Conservation (phyloP, 2,113 vertebrate genomes). For the Saguinus midas region DNA sequence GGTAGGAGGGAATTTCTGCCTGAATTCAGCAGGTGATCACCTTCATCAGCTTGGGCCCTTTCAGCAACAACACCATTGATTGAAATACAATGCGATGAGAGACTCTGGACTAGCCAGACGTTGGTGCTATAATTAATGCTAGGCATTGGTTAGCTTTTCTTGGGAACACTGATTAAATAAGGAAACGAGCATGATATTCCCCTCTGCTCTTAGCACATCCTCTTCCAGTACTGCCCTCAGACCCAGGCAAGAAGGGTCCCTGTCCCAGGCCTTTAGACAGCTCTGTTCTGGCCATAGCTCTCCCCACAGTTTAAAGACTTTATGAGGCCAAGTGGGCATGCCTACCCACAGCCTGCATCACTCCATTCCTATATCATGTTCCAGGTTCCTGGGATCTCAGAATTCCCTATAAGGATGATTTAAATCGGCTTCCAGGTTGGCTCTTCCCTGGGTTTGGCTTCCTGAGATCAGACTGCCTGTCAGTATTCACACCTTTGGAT, state of each 20-base stretch:
- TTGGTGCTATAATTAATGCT: neutral
- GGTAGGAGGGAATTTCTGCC: neutral
- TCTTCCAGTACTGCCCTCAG: neutral
- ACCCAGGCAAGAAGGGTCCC: no score
- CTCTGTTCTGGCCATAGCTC: neutral
- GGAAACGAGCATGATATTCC: neutral
- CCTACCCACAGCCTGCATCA: neutral
- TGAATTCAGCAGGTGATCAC: neutral
- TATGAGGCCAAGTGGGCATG: neutral
- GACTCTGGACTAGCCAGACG: neutral
- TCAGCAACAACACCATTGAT: neutral
- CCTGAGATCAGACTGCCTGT: neutral
- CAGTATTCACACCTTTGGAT: neutral
- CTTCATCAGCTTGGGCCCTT: neutral
- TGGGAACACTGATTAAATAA: neutral
- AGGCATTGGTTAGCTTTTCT: neutral
- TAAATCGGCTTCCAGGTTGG: neutral
- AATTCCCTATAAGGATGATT: neutral
- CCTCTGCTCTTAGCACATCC: neutral
- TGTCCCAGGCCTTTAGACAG: neutral
- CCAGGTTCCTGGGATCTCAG: neutral
- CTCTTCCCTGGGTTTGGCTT: neutral
- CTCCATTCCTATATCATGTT: neutral
- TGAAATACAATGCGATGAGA: neutral
- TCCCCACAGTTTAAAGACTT: neutral